Conservation (phyloP, 2,888 invertebrate genomes). For the Heteropelma amictum region DNA sequence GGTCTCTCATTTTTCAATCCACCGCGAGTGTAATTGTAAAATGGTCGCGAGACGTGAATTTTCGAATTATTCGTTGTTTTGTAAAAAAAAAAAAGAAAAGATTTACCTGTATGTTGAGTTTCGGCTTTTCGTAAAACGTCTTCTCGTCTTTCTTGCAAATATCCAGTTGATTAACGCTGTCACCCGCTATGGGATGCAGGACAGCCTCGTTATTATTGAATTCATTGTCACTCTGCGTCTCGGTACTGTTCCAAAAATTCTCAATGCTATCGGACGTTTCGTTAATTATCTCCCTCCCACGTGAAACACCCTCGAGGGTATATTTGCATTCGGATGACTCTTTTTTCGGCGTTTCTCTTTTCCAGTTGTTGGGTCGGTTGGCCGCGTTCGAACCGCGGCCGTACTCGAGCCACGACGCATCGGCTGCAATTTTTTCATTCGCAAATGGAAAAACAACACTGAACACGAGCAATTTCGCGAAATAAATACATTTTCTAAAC, state of each 20-base stretch:
- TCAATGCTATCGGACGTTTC: slow-evolving; percentile 12
- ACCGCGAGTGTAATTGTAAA: no score
- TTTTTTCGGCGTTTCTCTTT: background rate
- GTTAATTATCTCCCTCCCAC: background rate
- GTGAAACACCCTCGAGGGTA: background rate
- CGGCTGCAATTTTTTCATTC: no score
- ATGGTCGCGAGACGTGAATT: no score
- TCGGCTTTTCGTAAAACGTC: slow-evolving; percentile 81
- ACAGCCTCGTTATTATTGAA: slow-evolving; percentile 61
- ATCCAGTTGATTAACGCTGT: slow-evolving; percentile 79
- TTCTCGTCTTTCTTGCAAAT: slow-evolving; percentile 80
- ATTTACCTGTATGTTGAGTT: slow-evolving; percentile 79
- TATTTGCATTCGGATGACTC: slow-evolving; percentile 12
- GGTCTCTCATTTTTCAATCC: background rate
- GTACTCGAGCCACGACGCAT: slow-evolving; percentile 34
- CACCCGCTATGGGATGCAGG: slow-evolving; percentile 65
- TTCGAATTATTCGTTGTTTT: background rate
- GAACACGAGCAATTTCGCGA: no score
- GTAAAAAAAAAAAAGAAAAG: slow-evolving; percentile 68
- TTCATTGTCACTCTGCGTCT: slow-evolving; percentile 60
- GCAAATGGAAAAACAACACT: no score
- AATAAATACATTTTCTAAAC: no score
- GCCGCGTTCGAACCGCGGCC: slow-evolving; percentile 34
- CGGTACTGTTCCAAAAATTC: slow-evolving; percentile 30
- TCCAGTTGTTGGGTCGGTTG: slow-evolving; percentile 20